Evolutionary conservation across 2,797 vertebrate species (phyloP).

Genomic region (Sandelia bainsii): DNA sequence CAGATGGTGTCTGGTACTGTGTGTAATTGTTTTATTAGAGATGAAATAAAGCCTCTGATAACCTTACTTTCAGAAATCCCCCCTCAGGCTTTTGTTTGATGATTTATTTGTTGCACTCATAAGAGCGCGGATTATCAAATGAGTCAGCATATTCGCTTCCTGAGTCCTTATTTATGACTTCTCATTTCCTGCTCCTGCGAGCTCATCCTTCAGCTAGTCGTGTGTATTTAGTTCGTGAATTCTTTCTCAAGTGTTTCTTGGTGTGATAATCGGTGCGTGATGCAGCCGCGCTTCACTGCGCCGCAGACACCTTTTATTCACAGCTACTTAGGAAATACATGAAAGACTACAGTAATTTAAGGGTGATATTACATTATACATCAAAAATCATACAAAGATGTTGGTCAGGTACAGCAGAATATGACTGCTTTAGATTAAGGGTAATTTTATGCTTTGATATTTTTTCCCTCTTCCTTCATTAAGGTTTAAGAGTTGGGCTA

Average conservation of each 20-base stretch:
- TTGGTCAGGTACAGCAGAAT: neutral
- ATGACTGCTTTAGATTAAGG: neutral
- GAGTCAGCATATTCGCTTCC: constrained; percentile 34
- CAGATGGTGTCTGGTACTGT: constrained; percentile 2
- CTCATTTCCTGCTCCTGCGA: constrained; percentile 10
- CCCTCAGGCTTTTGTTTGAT: constrained; percentile 18
- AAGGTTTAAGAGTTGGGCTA: neutral
- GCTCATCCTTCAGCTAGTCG: neutral
- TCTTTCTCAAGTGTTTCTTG: constrained; percentile 1
- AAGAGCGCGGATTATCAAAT: constrained; percentile 32
- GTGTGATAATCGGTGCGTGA: constrained; percentile 13
- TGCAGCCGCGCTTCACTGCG: neutral
- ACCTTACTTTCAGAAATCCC: constrained; percentile 19
- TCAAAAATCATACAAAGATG: neutral
- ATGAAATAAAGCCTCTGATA: constrained; percentile 25
- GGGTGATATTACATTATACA: neutral
- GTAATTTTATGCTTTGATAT: neutral
- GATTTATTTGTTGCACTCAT: constrained; percentile 36
- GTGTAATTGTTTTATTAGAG: constrained; percentile 7
- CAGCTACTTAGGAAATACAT: neutral
- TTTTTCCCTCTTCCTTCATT: neutral
- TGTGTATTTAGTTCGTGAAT: constrained; percentile 8
- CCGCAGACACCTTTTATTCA: neutral
- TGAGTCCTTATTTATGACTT: constrained; percentile 24
- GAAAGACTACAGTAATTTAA: constrained; percentile 9